Conservation (phyloP, 2,888 invertebrate genomes). For the Zhengitettix transpicula region DNA sequence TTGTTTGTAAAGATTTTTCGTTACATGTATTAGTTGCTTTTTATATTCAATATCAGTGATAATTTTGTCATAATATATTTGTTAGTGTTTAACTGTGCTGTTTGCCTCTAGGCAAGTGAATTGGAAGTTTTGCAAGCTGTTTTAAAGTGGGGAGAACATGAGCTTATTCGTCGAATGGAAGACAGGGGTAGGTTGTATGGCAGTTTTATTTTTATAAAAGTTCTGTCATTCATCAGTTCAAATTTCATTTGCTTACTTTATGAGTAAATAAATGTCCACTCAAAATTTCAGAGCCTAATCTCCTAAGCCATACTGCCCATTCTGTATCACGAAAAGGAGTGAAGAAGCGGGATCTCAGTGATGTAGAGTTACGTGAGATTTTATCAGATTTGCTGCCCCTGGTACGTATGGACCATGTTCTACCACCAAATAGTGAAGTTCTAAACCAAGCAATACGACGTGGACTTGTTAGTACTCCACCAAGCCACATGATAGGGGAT, state of each 20-base stretch:
- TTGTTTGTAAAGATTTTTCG: neutral
- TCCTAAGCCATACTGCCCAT: conserved; percentile 84
- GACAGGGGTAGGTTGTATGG: conserved; percentile 40
- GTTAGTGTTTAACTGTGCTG: neutral
- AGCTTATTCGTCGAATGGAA: conserved; percentile 64
- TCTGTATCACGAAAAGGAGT: conserved; percentile 73
- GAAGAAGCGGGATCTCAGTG: conserved; percentile 64
- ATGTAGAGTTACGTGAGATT: conserved; percentile 70
- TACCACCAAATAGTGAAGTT: conserved; percentile 68
- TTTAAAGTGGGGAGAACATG: conserved; percentile 78
- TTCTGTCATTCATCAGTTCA: neutral
- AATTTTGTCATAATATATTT: neutral
- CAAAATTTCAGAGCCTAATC: conserved; percentile 54
- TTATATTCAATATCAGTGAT: no score
- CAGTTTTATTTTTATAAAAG: neutral
- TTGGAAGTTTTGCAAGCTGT: conserved; percentile 74
- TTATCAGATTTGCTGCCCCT: conserved; percentile 68
- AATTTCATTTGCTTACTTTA: neutral
- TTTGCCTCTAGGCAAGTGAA: conserved; percentile 58
- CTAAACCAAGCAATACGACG: conserved; percentile 41
- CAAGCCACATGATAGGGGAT: conserved; percentile 65
- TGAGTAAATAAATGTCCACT: neutral
- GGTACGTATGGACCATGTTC: conserved; percentile 76
- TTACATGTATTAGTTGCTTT: no score
- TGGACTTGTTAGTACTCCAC: conserved; percentile 43